phyloP scores from a whole-genome alignment of 2,113 vertebrate species.

The Potamarius usumacintae region DNA sequence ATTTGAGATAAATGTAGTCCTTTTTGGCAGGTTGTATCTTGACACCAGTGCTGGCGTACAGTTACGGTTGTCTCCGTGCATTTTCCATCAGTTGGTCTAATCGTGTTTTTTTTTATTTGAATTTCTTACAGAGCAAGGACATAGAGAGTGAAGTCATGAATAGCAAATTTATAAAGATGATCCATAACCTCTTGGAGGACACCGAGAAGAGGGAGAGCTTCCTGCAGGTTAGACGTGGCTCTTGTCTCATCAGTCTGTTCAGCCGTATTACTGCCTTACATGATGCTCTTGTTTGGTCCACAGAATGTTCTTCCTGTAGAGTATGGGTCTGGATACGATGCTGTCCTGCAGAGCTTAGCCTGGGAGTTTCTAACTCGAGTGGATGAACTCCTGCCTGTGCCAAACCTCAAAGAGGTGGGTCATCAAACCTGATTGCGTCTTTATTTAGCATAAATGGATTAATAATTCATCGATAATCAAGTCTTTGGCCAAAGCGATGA shows the following conservation, averaged over 20 bases:
- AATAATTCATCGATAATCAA: neutral
- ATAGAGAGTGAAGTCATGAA: slow-evolving; percentile 51
- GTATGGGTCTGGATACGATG: slow-evolving; percentile 50
- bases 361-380: slow-evolving; percentile 55
- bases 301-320: slow-evolving; percentile 54
- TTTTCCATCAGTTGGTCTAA: neutral
- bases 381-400: slow-evolving; percentile 55
- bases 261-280: neutral
- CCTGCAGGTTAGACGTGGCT: slow-evolving; percentile 38
- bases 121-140: slow-evolving; percentile 44
- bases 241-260: neutral
- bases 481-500: neutral
- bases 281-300: neutral
- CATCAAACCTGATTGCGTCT: neutral
- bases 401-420: slow-evolving; percentile 54
- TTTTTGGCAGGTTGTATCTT: too few species aligned
- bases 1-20: neutral
- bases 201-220: slow-evolving; percentile 43
- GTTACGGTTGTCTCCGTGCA: neutral
- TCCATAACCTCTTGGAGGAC: slow-evolving; percentile 51
- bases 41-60: neutral
- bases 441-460: neutral
- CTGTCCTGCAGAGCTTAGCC: slow-evolving; percentile 53
- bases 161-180: slow-evolving; percentile 49
- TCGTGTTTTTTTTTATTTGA: neutral